Evolutionary conservation across 2,797 vertebrate species (phyloP), one percentile per base, ranked within the genome.

Genomic region (Allobates femoralis): DNA sequence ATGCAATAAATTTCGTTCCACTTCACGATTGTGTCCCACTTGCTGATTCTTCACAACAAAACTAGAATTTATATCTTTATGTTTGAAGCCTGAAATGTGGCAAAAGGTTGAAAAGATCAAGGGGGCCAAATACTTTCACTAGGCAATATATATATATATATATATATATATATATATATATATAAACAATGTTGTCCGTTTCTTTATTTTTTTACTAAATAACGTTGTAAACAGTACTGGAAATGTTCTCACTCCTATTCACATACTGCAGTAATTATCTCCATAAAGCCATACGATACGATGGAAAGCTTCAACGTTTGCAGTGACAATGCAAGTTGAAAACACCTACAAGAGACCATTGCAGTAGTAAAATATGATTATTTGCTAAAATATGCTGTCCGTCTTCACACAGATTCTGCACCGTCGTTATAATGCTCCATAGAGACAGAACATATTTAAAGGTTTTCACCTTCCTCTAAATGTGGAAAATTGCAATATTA

Each of bases 401-500:
- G 14, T 37, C 60, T 51, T 23, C 83, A 53, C 26, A 66, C 26
- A 66, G 41, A 77, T 66, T 77, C 83, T 66, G 60, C 28, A 34
- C 46, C 10, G 37, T 77, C 30, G 58, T 28, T 66, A 37, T 64
- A 46, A 46, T 51, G 58, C 83, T 84, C 83, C 60, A 15, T 26
- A 11, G 83, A 78, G 83, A 76, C 56, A 23, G 10, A 77, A 53
- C 60, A 85, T 78, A 85, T 78, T 85, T 84, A 84, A 84, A 75
- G 73, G 80, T 83, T 80, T 79, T 79, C 66, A 77, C 76, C 74
- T 67, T 73, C 76, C 53, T 41, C 69, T 73, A 81, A 81, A 60
- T 58, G 53, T 86, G 32, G 66, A 81, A 86, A 86, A 81, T 64
- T 50, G 67, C 66, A 80, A 62, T 80, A 80, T 80, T 86, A 69